phyloP scores from a whole-genome alignment of 1,140 invertebrate species.

The Aradophagus sp. region DNA sequence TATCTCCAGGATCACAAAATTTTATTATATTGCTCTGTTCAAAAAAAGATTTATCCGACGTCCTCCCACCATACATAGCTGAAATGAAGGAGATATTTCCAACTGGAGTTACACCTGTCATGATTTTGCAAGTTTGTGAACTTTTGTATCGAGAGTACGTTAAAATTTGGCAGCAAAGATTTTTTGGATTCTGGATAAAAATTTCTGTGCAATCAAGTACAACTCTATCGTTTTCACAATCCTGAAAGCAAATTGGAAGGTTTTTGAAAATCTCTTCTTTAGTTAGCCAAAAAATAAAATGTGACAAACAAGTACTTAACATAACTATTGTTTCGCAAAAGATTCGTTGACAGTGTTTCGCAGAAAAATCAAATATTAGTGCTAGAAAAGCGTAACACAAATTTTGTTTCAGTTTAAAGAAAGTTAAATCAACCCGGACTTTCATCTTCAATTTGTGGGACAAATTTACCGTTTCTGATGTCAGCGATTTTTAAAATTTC shows the following conservation, averaged over 20 bases:
- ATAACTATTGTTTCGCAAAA: constrained; percentile 30
- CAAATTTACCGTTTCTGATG: neutral
- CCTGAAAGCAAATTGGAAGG: constrained; percentile 51
- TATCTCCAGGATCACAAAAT: constrained; percentile 7
- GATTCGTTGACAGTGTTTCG: constrained; percentile 40
- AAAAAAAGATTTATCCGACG: constrained; percentile 3
- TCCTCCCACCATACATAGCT: constrained; percentile 10
- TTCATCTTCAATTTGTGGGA: constrained; percentile 13
- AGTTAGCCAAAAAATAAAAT: constrained; percentile 30
- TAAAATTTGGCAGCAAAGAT: constrained; percentile 49
- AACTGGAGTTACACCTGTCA: constrained; percentile 29
- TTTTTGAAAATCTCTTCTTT: constrained; percentile 47
- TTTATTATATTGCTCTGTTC: constrained; percentile 2
- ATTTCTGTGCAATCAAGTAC: constrained; percentile 62
- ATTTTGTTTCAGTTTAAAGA: constrained; percentile 53
- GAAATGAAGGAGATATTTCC: constrained; percentile 4
- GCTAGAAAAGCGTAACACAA: constrained; percentile 40
- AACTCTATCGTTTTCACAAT: constrained; percentile 52
- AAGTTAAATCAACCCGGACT: constrained; percentile 40
- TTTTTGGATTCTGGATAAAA: constrained; percentile 51
- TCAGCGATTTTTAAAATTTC: too few relatives aligned
- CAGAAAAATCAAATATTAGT: constrained; percentile 32
- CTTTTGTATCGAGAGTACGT: constrained; percentile 63
- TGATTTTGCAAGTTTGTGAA: constrained; percentile 27
- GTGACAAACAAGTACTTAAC: constrained; percentile 31